These are phyloP conservation scores for Terebella lapidaria DNA, from an alignment of 2,888 invertebrate species.

Conservation along the genomic window DNA sequence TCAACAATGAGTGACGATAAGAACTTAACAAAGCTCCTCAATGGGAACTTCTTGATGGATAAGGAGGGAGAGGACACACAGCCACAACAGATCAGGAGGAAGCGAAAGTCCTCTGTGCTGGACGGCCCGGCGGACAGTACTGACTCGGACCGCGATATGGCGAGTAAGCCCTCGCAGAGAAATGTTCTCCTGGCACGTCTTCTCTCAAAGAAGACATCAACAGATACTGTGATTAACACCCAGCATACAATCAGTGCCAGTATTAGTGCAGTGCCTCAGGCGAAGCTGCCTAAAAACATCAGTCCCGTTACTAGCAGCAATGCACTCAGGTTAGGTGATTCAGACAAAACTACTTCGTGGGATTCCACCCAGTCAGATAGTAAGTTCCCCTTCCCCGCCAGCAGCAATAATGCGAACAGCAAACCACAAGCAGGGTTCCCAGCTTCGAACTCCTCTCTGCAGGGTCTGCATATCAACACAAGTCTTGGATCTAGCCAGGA, in stretches of 20 bases:
- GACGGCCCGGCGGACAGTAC: constrained; percentile 11
- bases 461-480: not conserved
- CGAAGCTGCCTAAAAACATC: not conserved
- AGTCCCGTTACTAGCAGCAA: not conserved
- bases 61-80: not conserved
- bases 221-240: not conserved
- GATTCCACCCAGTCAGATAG: not conserved
- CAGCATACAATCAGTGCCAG: not conserved
- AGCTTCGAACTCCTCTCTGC: not conserved
- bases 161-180: not conserved
- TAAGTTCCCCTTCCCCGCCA: no score
- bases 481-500: not conserved
- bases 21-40: constrained; percentile 2
- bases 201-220: not conserved
- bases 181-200: not conserved
- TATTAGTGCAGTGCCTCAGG: not conserved
- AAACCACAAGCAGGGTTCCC: not conserved
- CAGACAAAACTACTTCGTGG: no score
- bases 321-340: no score
- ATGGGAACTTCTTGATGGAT: constrained; percentile 3
- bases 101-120: constrained; percentile 1
- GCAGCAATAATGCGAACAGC: not conserved
- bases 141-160: not conserved
- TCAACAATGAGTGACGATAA: not conserved
- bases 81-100: not conserved